Evolutionary conservation across 2,797 vertebrate species (phyloP), one percentile per base, ranked within the genome.

Genomic region (Aeoliscus strigatus): DNA sequence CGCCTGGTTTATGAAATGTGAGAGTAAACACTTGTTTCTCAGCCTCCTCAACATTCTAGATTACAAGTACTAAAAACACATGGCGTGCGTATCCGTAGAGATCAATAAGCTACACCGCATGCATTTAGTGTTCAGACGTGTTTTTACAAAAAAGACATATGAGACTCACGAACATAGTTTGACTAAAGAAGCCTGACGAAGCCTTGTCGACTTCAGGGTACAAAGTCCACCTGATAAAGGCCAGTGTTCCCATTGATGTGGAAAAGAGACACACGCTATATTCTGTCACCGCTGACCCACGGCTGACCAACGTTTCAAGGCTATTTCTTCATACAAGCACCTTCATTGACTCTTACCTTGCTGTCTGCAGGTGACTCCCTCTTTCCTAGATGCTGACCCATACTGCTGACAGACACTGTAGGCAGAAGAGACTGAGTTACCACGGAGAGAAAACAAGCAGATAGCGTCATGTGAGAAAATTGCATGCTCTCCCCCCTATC

Each of bases 311-410:
- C 9, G 14, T 10, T 14, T 16, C 6, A 18, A 34, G 6, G n/a
- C n/a, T n/a, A 24, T 18, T 33, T 2, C 10, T 14, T 33, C 18
- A 9, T 5, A 17, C 15, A 23, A 46, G 15, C 6, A 8, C 23
- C 18, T 12, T 10, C 4, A 23, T 8, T 3, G 24, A 16, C 13
- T 52, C 67, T 65, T 83, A 87, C 85, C 86, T 71, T 79, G 65
- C 34, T 65, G 34, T 74, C 74, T 13, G 24, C 27, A 13, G 60
- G 65, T 1, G 45, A 39, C 26, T 82, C 82, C 14, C 30, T 84
- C 60, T 86, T 88, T 69, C 27, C 82, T 63, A 86, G 74, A 76
- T 82, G 74, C 64, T 86, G 84, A 60, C 85, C 85, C 86, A 88
- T 87, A 68, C 79, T 88, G 73, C 43, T 67, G 52, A 80, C 66